phyloP scores from a whole-genome alignment of 2,797 vertebrate genomes.

The Vultur gryphus region DNA sequence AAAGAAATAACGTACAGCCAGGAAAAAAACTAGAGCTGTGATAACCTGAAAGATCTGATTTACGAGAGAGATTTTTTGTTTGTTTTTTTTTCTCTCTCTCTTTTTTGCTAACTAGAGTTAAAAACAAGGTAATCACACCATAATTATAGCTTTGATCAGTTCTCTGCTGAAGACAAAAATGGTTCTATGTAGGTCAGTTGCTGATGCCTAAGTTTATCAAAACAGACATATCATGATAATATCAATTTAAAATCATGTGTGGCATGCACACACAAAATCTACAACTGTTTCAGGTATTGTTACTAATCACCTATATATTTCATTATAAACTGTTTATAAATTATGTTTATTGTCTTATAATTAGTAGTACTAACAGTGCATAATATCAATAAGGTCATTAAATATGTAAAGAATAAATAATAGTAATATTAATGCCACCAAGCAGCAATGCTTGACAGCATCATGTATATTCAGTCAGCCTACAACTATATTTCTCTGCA shows the following conservation, averaged over 20 bases:
- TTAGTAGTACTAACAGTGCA: constrained; percentile 54
- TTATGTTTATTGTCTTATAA: constrained; percentile 65
- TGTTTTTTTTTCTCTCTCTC: neutral
- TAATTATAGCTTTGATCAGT: constrained; percentile 69
- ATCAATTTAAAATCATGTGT: constrained; percentile 18
- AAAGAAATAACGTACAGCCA: neutral
- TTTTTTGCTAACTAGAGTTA: constrained; percentile 49
- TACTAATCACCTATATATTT: constrained; percentile 9
- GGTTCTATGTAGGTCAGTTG: constrained; percentile 64
- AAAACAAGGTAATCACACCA: constrained; percentile 65
- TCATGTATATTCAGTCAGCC: neutral
- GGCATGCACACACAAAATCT: neutral
- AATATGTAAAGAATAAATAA: constrained; percentile 73
- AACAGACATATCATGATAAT: constrained; percentile 37
- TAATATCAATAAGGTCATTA: constrained; percentile 68
- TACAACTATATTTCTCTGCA: constrained; percentile 23
- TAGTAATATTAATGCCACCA: constrained; percentile 45
- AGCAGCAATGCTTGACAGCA: constrained; percentile 6
- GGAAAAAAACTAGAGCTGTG: constrained; percentile 6
- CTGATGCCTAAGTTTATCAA: constrained; percentile 50
- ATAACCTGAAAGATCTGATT: constrained; percentile 20
- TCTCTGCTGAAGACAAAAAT: constrained; percentile 60
- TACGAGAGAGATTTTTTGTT: constrained; percentile 19
- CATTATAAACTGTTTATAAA: constrained; percentile 48
- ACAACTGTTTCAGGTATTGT: constrained; percentile 24